These are phyloP conservation scores for Sula dactylatra DNA, from an alignment of 2,113 vertebrate species.

Conservation along the genomic window DNA sequence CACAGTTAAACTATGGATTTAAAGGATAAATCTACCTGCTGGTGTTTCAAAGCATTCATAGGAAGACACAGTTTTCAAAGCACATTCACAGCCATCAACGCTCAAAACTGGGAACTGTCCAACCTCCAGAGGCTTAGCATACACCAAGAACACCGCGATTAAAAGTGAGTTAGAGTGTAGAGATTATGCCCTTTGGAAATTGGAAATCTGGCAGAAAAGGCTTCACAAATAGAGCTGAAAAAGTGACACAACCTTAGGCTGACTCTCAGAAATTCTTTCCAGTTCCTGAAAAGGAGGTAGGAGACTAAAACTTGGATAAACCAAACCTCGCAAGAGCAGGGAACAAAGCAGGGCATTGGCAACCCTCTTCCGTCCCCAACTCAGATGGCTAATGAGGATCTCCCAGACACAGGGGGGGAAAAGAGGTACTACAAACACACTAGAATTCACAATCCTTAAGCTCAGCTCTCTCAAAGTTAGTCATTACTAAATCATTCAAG, in stretches of 20 bases:
- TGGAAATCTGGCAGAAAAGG: background rate
- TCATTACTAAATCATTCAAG: background rate
- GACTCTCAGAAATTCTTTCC: background rate
- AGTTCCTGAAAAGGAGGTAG: background rate
- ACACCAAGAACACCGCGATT: background rate
- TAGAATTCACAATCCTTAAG: background rate
- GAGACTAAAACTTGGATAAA: background rate
- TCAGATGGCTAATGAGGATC: background rate
- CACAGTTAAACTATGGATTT: background rate
- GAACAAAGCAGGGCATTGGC: background rate
- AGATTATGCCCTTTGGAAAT: background rate
- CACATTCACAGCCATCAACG: background rate
- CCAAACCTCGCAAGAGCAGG: background rate
- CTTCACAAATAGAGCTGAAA: background rate
- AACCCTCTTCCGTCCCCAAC: background rate
- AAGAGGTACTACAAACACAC: background rate
- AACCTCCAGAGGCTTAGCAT: background rate
- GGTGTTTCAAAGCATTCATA: background rate
- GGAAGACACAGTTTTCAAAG: background rate
- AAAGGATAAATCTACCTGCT: background rate
- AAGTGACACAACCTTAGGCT: background rate
- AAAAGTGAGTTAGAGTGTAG: background rate
- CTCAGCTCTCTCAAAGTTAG: background rate
- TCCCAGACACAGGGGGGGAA: background rate
- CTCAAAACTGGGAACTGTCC: background rate